phyloP scores from a whole-genome alignment of 2,888 invertebrate genomes.

The Cremastinae sp. region DNA sequence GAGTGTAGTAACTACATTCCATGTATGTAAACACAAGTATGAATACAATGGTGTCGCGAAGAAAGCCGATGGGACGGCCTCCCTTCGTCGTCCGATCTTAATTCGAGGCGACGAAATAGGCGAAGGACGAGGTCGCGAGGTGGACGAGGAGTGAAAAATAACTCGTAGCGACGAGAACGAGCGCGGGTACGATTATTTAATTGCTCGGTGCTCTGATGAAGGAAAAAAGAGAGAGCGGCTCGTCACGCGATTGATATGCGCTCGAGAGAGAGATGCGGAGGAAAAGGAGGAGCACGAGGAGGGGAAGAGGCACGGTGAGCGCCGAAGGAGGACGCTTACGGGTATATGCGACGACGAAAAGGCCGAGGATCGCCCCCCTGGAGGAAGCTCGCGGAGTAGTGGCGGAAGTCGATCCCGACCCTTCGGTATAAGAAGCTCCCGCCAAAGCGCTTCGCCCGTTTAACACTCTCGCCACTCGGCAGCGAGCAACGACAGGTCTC shows the following conservation, averaged over 20 bases:
- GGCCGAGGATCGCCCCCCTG: constrained; percentile 10
- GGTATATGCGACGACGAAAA: constrained; percentile 11
- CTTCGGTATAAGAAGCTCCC: constrained; percentile 77
- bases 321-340: constrained; percentile 37
- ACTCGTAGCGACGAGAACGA: too few species aligned
- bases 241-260: not conserved
- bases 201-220: too few species aligned
- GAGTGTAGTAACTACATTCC: too few species aligned
- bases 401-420: constrained; percentile 61
- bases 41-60: too few species aligned
- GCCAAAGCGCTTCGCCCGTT: constrained; percentile 76
- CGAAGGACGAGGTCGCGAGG: too few species aligned
- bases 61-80: too few species aligned
- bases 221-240: too few species aligned
- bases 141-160: too few species aligned
- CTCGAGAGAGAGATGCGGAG: constrained; percentile 42
- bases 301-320: constrained; percentile 35
- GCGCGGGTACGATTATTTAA: too few species aligned
- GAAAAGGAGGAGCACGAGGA: constrained; percentile 64
- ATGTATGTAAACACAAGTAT: too few species aligned
- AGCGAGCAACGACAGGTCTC: constrained; percentile 68
- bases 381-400: constrained; percentile 53
- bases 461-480: constrained; percentile 76
- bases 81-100: too few species aligned
- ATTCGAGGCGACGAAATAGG: too few species aligned